A percentile compares a stretch with the other conserved stretches of the same genome.
Evolutionary conservation across 1,140 invertebrate species (phyloP).

Genomic region (Papilio glaucus): DNA sequence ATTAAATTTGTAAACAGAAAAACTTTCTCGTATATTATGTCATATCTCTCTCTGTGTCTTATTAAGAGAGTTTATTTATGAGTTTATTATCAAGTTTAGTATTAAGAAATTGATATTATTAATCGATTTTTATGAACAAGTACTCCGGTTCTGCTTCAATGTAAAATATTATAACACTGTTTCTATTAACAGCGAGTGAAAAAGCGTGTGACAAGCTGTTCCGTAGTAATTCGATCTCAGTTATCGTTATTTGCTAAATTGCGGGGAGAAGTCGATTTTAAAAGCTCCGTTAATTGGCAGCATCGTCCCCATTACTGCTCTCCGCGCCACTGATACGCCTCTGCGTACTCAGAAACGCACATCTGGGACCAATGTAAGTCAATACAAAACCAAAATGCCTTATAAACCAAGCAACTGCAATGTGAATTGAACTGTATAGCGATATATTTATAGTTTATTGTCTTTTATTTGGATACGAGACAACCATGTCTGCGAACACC

Average conservation of each 20-base stretch:
- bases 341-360: slow-evolving; percentile 69
- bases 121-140: background rate
- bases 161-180: too few relatives aligned
- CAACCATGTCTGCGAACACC: slow-evolving; percentile 74
- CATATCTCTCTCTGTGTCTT: too few relatives aligned
- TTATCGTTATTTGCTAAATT: slow-evolving; percentile 41
- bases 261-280: slow-evolving; percentile 39
- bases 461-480: slow-evolving; percentile 27
- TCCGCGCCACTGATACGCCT: slow-evolving; percentile 63
- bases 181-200: background rate
- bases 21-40: too few relatives aligned
- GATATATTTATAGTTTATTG: slow-evolving; percentile 29
- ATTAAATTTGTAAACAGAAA: too few relatives aligned
- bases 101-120: too few relatives aligned
- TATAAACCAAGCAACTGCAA: slow-evolving; percentile 33
- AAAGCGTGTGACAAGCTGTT: background rate
- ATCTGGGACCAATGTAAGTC: slow-evolving; percentile 78
- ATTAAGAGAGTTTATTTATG: too few relatives aligned
- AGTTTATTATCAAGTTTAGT: too few relatives aligned
- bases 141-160: background rate
- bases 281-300: slow-evolving; percentile 64
- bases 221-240: slow-evolving; percentile 22
- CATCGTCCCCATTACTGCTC: slow-evolving; percentile 63
- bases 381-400: slow-evolving; percentile 46
- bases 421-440: slow-evolving; percentile 46